Conservation (phyloP, 2,797 vertebrate species). For the Clarias fuscus region DNA sequence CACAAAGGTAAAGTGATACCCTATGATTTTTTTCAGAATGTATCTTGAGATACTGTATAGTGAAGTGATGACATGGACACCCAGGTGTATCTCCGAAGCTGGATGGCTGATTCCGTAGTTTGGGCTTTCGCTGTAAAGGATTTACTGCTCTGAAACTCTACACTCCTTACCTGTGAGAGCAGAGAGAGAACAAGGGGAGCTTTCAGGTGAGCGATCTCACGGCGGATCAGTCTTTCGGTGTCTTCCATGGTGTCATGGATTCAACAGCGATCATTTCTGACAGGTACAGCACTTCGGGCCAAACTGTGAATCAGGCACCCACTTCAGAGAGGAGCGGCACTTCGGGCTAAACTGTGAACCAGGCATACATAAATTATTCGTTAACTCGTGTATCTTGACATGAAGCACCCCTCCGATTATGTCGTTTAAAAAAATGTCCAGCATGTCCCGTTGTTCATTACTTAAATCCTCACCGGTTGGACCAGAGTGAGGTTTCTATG, state of each 20-base stretch:
- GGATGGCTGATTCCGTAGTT: conserved; percentile 19
- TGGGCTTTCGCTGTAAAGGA: conserved; percentile 21
- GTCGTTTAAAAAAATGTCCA: conserved; percentile 41
- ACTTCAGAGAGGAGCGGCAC: conserved; percentile 51
- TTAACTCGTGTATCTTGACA: conserved; percentile 47
- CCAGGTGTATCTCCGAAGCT: conserved; percentile 3
- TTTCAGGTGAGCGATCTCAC: conserved; percentile 16
- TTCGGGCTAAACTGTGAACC: conserved; percentile 49
- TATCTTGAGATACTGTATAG: neutral
- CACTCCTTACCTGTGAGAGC: conserved; percentile 31
- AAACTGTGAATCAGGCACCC: conserved; percentile 10
- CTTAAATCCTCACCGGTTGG: neutral
- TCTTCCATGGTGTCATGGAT: neutral
- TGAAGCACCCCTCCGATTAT: conserved; percentile 47
- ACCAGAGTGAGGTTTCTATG: neutral
- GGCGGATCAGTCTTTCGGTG: neutral
- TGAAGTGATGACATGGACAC: neutral
- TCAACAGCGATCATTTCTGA: conserved; percentile 1
- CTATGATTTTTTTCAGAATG: neutral
- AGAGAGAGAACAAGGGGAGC: neutral
- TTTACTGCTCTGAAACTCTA: conserved; percentile 44
- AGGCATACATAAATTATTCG: conserved; percentile 50
- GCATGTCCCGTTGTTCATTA: conserved; percentile 24
- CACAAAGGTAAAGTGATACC: conserved; percentile 48
- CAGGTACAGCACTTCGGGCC: conserved; percentile 6